Conservation (phyloP, 1,140 invertebrate genomes). For the Plectrocnemia conspersa region DNA sequence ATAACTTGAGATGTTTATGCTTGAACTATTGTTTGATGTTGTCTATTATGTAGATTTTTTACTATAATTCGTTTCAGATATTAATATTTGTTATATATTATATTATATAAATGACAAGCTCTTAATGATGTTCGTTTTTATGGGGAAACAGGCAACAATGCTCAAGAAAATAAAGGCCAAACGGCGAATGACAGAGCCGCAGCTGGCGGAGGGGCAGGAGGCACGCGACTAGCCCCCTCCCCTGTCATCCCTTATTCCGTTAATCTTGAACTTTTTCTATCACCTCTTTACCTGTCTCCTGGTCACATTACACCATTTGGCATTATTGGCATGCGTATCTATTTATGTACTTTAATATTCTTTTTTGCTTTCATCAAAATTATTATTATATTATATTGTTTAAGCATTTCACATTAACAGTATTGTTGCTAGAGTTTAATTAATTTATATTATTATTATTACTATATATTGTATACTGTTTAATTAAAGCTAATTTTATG, state of each 20-base stretch:
- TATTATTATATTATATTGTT: slow-evolving; percentile 30
- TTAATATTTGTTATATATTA: background rate
- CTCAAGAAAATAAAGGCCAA: slow-evolving; percentile 96
- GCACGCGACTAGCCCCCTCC: slow-evolving; percentile 34
- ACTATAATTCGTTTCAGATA: background rate
- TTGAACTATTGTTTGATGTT: slow-evolving; percentile 19
- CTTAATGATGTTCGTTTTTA: slow-evolving; percentile 13
- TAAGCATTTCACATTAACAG: slow-evolving; percentile 15
- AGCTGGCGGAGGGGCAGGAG: slow-evolving; percentile 63
- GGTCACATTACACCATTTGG: slow-evolving; percentile 33
- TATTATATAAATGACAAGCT: background rate
- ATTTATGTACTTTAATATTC: slow-evolving; percentile 34
- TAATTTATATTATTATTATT: slow-evolving; percentile 1
- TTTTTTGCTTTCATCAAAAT: slow-evolving; percentile 34
- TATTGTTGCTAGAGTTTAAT: slow-evolving; percentile 13
- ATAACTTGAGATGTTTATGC: too few relatives aligned
- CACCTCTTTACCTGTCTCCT: slow-evolving; percentile 12
- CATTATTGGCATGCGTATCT: slow-evolving; percentile 35
- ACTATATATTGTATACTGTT: background rate
- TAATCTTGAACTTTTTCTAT: background rate
- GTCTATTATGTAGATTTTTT: slow-evolving; percentile 7
- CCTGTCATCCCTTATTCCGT: slow-evolving; percentile 2
- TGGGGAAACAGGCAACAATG: slow-evolving; percentile 68
- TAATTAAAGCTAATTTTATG: slow-evolving; percentile 1
- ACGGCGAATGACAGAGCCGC: slow-evolving; percentile 80